Percentiles rank a stretch among this genome's conserved stretches.
phyloP scores from a whole-genome alignment of 2,113 vertebrate genomes.

The Andinoacara biseriatus region DNA sequence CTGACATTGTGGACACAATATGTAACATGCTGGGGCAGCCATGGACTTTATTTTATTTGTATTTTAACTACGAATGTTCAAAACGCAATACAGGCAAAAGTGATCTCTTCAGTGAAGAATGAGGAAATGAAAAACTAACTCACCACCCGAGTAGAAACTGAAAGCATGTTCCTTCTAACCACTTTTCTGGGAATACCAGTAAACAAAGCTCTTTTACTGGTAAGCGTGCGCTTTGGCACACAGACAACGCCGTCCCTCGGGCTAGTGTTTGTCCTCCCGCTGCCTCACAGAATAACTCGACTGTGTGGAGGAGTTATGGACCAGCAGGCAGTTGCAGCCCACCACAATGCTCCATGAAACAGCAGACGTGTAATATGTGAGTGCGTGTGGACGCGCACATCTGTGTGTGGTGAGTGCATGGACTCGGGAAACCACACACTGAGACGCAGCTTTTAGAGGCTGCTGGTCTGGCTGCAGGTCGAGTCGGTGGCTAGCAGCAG shows the following conservation, averaged over 20 bases:
- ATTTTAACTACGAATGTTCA: background rate
- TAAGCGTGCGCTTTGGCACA: background rate
- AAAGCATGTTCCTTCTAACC: constrained; percentile 23
- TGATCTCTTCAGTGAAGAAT: constrained; percentile 21
- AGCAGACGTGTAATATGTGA: constrained; percentile 25
- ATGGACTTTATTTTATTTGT: background rate
- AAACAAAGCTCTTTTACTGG: constrained; percentile 14
- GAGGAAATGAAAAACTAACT: constrained; percentile 46
- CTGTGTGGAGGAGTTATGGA: constrained; percentile 25
- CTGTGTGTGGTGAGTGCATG: background rate
- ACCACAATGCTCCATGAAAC: background rate
- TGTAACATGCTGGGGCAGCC: background rate
- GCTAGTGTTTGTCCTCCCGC: background rate
- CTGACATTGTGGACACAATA: background rate
- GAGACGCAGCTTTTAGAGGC: constrained; percentile 18
- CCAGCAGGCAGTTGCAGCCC: constrained; percentile 32
- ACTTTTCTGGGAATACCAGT: background rate
- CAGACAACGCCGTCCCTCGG: background rate
- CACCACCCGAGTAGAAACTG: constrained; percentile 21
- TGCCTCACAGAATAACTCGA: background rate
- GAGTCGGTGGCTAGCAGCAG: constrained; percentile 13
- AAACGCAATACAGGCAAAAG: background rate
- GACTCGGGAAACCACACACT: constrained; percentile 12
- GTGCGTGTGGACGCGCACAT: background rate
- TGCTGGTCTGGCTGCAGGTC: constrained; percentile 4